These are phyloP conservation scores for Dolichomitus sp. DNA, from an alignment of 2,888 invertebrate genomes.

Conservation along the genomic window DNA sequence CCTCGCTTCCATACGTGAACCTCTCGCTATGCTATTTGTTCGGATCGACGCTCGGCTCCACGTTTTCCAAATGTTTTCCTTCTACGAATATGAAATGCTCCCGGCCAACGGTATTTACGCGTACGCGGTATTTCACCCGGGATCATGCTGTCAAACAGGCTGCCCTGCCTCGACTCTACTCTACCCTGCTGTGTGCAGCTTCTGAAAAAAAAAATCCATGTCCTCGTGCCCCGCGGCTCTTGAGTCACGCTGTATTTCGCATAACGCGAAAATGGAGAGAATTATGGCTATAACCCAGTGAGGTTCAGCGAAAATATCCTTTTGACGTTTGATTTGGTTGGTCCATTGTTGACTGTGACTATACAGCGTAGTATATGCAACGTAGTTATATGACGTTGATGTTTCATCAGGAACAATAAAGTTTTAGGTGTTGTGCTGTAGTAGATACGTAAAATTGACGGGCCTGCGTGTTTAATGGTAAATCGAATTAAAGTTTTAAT, in stretches of 20 bases:
- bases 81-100: constrained; percentile 60
- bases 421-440: not conserved
- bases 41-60: constrained; percentile 31
- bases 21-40: constrained; percentile 40
- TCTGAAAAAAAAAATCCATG: constrained; percentile 1
- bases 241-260: constrained; percentile 12
- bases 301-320: constrained; percentile 32
- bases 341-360: not conserved
- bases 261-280: constrained; percentile 13
- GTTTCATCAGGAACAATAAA: constrained; percentile 2
- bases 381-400: constrained; percentile 9
- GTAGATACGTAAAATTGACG: not conserved
- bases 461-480: not conserved
- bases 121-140: constrained; percentile 54
- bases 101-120: constrained; percentile 54
- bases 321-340: constrained; percentile 25
- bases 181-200: constrained; percentile 14
- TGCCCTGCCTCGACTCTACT: constrained; percentile 11
- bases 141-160: constrained; percentile 59
- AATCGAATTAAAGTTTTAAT: constrained; percentile 28
- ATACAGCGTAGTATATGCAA: not conserved
- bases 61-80: constrained; percentile 64
- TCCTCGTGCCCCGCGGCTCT: constrained; percentile 3
- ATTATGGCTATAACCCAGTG: constrained; percentile 12
- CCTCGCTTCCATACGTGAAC: constrained; percentile 23